These are phyloP conservation scores for Melanotaenia trifasciata DNA, from an alignment of 2,797 vertebrate species.

Conservation along the genomic window DNA sequence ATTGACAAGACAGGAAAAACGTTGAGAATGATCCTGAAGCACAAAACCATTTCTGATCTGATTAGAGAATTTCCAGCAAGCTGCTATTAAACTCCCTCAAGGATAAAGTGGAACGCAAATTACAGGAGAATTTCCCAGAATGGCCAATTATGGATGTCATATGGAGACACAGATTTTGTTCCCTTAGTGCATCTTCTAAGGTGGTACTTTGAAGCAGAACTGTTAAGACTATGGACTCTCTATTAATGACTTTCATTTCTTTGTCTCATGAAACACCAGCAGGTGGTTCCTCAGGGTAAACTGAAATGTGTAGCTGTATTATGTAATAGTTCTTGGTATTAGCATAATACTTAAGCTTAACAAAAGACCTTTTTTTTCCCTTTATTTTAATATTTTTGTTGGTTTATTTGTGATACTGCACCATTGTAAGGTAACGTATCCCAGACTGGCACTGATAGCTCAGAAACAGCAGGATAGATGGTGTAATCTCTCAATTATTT, in stretches of 20 bases:
- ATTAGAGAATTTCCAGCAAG: constrained; percentile 12
- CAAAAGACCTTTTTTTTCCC: neutral
- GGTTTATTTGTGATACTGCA: constrained; percentile 1
- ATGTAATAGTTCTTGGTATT: neutral
- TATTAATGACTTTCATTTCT: neutral
- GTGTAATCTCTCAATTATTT: constrained; percentile 51
- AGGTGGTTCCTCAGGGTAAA: neutral
- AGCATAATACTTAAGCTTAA: neutral
- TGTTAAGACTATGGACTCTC: neutral
- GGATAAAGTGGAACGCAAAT: constrained; percentile 23
- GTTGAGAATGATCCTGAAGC: neutral
- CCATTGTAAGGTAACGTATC: constrained; percentile 6
- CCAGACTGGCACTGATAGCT: constrained; percentile 23
- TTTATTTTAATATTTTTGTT: neutral
- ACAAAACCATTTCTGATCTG: neutral
- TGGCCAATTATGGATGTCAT: constrained; percentile 11
- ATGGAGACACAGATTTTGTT: constrained; percentile 2
- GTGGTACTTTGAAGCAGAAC: constrained; percentile 8
- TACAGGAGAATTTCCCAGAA: neutral
- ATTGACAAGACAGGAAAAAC: neutral
- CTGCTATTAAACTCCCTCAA: neutral
- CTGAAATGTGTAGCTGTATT: neutral
- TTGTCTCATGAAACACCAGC: neutral
- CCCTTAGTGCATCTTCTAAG: constrained; percentile 19
- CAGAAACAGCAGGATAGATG: constrained; percentile 37